Base-by-base conservation (phyloP, 2,888 invertebrate species). In the Ametastegia equiseti region DNA sequence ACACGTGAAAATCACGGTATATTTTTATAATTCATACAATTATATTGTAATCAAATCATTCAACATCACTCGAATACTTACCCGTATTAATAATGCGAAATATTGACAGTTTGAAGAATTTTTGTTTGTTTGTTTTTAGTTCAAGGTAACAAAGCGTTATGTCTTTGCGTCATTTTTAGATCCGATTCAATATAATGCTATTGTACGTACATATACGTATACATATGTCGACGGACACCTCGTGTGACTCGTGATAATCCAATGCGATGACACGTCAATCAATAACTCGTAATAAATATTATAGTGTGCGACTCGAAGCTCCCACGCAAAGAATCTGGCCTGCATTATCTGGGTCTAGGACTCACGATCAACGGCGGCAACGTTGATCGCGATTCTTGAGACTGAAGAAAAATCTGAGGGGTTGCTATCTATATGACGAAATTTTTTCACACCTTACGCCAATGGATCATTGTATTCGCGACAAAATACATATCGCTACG, bases 301-400 rank as follows among this genome's bases (percentile, higher is more conserved):
- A 71, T 15, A 71, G 36, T 19, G 19, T 39, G 39, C 67, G 67
- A 67, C 45, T 45, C 47, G 6, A 71, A 71, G 47, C 54, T 73
- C 73, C 54, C 19, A 73, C 50, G 54, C 73, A 54, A 50, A 36
- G 42, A 36, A 73, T 50, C 30, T 23, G 27, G 45, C 36, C 23
- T 60, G 77, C 60, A 42, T 39, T 77, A 77, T 60, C 30, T 77
- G 77, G 77, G 77, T 77, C 60, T 60, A 77, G 77, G 77, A 60
- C 77, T 77, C 60, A 5, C 36, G 60, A 33, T 42, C 36, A 50
- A 19, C 15, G 54, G 73, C 73, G 33, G n/a, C 15, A 50, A 33
- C 27, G 33, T 39, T 19, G 42, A 67, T n/a, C 13, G 19, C 9
- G 19, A 11, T 23, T 30, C 15, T 30, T 33, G 11, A 39, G 9